These are phyloP conservation scores for Anguilla japonica DNA, from an alignment of 2,113 vertebrate genomes.

Conservation along the genomic window DNA sequence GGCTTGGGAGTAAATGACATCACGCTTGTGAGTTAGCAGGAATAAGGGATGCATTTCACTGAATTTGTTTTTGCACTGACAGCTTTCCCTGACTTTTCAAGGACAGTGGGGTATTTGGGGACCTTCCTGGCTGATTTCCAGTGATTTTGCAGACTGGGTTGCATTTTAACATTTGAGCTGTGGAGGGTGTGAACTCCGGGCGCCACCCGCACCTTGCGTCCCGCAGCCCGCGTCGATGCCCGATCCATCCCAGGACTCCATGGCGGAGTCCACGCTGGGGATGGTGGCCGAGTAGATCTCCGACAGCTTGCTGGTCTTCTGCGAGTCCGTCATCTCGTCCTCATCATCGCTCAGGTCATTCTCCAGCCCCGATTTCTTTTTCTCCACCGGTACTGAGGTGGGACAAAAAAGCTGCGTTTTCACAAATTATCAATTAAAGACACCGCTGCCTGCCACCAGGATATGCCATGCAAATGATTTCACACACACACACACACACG, in stretches of 20 bases:
- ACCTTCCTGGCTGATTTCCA: too few species aligned
- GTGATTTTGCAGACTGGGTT: too few species aligned
- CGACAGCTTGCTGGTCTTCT: slow-evolving; percentile 81
- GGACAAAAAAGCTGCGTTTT: background rate
- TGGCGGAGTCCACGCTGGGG: slow-evolving; percentile 89
- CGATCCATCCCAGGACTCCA: slow-evolving; percentile 94
- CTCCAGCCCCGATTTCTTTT: slow-evolving; percentile 71
- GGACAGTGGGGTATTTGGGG: background rate
- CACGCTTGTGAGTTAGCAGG: background rate
- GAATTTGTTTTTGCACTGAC: too few species aligned
- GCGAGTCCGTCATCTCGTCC: slow-evolving; percentile 84
- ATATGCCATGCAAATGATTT: background rate
- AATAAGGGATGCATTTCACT: too few species aligned
- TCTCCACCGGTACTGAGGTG: slow-evolving; percentile 68
- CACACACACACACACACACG: background rate
- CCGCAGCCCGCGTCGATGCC: slow-evolving; percentile 85
- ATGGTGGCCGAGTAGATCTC: slow-evolving; percentile 84
- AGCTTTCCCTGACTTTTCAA: background rate
- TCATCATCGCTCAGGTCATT: slow-evolving; percentile 83
- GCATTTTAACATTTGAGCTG: background rate
- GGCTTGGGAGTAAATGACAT: too few species aligned
- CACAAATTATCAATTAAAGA: background rate
- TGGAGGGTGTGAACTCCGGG: background rate
- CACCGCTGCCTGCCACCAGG: background rate
- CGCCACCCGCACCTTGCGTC: slow-evolving; percentile 76